phyloP scores from a whole-genome alignment of 1,140 invertebrate genomes.

The Leptestheria dahalacensis region DNA sequence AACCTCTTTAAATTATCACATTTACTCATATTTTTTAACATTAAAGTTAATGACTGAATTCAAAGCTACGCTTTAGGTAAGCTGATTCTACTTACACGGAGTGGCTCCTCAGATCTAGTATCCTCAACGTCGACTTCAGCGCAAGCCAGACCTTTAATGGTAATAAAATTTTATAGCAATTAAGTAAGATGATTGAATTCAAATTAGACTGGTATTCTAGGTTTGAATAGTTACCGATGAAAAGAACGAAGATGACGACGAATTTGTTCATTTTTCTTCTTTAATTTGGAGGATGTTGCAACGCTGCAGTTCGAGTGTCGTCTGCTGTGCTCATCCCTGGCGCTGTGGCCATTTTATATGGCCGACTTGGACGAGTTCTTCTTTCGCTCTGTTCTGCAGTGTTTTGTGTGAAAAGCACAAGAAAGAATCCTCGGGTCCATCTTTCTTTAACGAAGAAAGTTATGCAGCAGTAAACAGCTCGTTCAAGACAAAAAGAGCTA shows the following conservation, averaged over 20 bases:
- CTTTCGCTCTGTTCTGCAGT: no score
- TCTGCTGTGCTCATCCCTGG: neutral
- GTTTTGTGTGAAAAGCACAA: no score
- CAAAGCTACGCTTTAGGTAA: no score
- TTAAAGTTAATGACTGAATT: no score
- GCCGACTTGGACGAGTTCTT: neutral
- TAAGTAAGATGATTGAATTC: no score
- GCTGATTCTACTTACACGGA: neutral
- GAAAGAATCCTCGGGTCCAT: no score
- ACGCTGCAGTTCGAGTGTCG: neutral
- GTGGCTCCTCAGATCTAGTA: neutral
- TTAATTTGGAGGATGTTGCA: neutral
- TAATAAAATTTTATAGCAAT: neutral
- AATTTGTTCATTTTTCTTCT: neutral
- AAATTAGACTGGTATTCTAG: no score
- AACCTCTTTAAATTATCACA: no score
- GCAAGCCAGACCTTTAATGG: neutral
- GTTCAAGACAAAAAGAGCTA: no score
- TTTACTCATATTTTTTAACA: no score
- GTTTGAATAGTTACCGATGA: neutral
- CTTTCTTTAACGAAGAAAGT: no score
- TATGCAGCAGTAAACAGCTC: no score
- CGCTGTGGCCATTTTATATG: neutral
- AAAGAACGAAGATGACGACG: neutral
- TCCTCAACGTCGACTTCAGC: neutral